Evolutionary conservation across 2,113 vertebrate species (phyloP), one percentile per base, ranked within the genome.

Genomic region (Indri indri): DNA sequence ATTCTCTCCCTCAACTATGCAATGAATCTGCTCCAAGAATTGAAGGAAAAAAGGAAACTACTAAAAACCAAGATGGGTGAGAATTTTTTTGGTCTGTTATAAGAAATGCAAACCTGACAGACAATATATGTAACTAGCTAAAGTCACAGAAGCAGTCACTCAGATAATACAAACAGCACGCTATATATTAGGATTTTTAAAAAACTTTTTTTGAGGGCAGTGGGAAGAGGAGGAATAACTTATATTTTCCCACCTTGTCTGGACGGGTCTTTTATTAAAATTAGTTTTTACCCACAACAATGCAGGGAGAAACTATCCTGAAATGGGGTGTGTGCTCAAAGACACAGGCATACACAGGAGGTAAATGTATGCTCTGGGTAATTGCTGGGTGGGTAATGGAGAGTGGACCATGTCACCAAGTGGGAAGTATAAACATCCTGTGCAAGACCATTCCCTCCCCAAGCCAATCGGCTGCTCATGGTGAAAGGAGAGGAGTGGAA

Each of bases 361-460:
- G 22, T 34, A 34, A 17, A 8, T 0, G 54, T 2, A 0, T 1
- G 57, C 40, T 40, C 34, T 2, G 10, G 63, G 4, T 34, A 16
- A 34, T 30, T 63, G 25, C n/a, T 2, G 1, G 12, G 6, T 4
- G 47, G 42, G 54, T 0, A 8, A 4, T 3, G 52, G 20, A 59
- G 18, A 59, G 6, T 0, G 1, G 4, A n/a, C 22, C 3, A 0
- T 5, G 50, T 18, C 40, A 11, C n/a, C 63, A 27, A 63, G 32
- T 18, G n/a, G 57, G 40, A 37, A 13, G 34, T 0, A 32, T 0
- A 4, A 6, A 30, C 0, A 8, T 17, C 8, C 8, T 10, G 10
- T 2, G 0, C 0, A 6, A 7, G 34, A 16, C 52, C 23, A 11
- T 45, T 42, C 59, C 30, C 7, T 73, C 50, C 30, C 22, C 10